A percentile compares a stretch with the other conserved stretches of the same genome.
Evolutionary conservation across 2,113 vertebrate species (phyloP).

Genomic region (Nannospalax galili): DNA sequence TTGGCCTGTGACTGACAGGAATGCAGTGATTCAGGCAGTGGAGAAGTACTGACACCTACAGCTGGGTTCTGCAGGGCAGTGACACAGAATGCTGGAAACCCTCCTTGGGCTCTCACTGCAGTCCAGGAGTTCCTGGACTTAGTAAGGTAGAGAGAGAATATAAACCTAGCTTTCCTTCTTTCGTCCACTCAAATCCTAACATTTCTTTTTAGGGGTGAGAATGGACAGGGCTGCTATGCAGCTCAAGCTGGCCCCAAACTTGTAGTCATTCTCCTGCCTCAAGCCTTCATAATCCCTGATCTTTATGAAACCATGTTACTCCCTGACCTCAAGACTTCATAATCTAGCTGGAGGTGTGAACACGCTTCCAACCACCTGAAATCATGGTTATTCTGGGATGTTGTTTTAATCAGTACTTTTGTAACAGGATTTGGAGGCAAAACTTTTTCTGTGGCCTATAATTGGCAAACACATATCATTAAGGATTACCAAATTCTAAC

Average conservation of each 20-base stretch:
- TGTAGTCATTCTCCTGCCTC: not conserved
- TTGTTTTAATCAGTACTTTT: not conserved
- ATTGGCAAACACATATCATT: not conserved
- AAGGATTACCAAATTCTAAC: conserved; percentile 14
- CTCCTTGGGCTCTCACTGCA: not conserved
- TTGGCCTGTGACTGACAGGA: not conserved
- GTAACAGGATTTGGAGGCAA: not conserved
- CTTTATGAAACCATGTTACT: not conserved
- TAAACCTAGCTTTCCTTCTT: not conserved
- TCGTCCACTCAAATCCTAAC: not conserved
- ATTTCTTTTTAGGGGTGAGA: not conserved
- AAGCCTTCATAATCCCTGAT: not conserved
- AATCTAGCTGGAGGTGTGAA: not conserved
- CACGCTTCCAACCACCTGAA: not conserved
- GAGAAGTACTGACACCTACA: not conserved
- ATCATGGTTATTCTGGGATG: not conserved
- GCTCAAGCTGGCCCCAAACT: not conserved
- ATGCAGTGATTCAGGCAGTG: too few relatives aligned
- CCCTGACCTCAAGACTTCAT: not conserved
- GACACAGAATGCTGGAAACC: not conserved
- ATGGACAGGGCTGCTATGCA: too few relatives aligned
- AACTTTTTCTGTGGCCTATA: not conserved
- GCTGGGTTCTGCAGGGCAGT: not conserved
- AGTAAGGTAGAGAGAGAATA: not conserved
- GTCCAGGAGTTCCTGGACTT: not conserved